These are phyloP conservation scores for Zaprionus gabonicus DNA, from an alignment of 1,140 invertebrate species.

Conservation along the genomic window DNA sequence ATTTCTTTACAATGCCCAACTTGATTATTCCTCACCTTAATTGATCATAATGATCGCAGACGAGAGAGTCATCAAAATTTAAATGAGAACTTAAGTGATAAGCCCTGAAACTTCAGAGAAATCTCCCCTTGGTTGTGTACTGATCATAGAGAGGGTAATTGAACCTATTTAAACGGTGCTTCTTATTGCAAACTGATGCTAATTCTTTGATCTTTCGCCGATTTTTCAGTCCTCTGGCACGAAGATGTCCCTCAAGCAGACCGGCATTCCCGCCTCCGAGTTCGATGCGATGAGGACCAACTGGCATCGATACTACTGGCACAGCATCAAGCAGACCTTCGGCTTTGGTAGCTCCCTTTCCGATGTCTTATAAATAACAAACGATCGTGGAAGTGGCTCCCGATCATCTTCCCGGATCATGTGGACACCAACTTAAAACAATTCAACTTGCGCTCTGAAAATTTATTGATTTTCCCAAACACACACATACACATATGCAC, in stretches of 20 bases:
- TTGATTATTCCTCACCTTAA: too few relatives aligned
- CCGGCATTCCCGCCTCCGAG: constrained; percentile 91
- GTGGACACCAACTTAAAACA: constrained; percentile 3
- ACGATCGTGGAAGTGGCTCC: too few relatives aligned
- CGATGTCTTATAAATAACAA: constrained; percentile 64
- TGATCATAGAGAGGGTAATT: background rate
- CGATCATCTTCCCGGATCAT: constrained; percentile 3
- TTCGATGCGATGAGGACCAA: constrained; percentile 93
- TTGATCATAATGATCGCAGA: too few relatives aligned
- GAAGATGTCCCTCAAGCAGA: constrained; percentile 91
- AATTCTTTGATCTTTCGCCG: background rate
- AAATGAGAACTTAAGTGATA: too few relatives aligned
- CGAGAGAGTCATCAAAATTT: too few relatives aligned
- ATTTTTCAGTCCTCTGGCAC: constrained; percentile 91
- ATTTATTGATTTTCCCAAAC: constrained; percentile 39
- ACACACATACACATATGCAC: background rate
- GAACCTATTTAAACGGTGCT: background rate
- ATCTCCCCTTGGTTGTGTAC: background rate
- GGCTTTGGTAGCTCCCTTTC: constrained; percentile 91
- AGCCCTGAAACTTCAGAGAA: too few relatives aligned
- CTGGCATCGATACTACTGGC: constrained; percentile 97
- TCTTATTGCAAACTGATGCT: background rate
- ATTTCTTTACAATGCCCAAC: too few relatives aligned
- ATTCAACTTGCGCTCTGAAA: constrained; percentile 37
- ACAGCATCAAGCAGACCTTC: constrained; percentile 95